Evolutionary conservation across 2,113 vertebrate species (phyloP).

Genomic region (Ia io): DNA sequence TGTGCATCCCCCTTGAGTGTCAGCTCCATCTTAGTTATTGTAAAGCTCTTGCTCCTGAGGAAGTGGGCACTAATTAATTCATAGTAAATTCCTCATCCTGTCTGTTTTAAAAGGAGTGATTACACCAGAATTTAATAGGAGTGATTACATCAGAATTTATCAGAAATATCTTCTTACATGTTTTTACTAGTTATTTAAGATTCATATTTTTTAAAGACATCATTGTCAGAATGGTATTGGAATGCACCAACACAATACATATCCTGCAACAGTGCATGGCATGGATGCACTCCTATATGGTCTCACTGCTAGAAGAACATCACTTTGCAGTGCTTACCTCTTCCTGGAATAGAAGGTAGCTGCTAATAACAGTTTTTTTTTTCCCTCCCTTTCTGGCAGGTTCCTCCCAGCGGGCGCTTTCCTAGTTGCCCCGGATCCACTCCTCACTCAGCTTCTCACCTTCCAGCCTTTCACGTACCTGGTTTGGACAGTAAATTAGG

Average conservation of each 20-base stretch:
- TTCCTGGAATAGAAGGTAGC: not conserved
- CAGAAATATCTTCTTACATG: not conserved
- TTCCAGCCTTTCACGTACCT: slow-evolving; percentile 86
- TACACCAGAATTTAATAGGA: not conserved
- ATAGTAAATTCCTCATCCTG: not conserved
- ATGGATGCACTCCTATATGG: not conserved
- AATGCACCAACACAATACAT: not conserved
- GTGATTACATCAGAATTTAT: not conserved
- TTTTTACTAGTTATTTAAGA: slow-evolving; percentile 8
- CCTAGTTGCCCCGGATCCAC: slow-evolving; percentile 87
- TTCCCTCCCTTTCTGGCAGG: slow-evolving; percentile 79
- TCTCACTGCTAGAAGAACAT: not conserved
- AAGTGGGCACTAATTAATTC: not conserved
- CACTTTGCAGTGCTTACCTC: not conserved
- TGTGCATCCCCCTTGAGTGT: not conserved
- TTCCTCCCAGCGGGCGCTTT: slow-evolving; percentile 88
- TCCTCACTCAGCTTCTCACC: slow-evolving; percentile 88
- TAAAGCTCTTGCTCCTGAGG: not conserved
- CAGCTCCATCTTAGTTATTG: not conserved
- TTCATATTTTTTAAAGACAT: not conserved
- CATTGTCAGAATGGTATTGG: not conserved
- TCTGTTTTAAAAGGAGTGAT: not conserved
- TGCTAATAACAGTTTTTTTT: not conserved
- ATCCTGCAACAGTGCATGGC: too few species aligned
- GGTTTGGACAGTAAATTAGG: slow-evolving; percentile 84